Base-by-base conservation (phyloP, 2,113 vertebrate species). In the Leucosticte australis region DNA sequence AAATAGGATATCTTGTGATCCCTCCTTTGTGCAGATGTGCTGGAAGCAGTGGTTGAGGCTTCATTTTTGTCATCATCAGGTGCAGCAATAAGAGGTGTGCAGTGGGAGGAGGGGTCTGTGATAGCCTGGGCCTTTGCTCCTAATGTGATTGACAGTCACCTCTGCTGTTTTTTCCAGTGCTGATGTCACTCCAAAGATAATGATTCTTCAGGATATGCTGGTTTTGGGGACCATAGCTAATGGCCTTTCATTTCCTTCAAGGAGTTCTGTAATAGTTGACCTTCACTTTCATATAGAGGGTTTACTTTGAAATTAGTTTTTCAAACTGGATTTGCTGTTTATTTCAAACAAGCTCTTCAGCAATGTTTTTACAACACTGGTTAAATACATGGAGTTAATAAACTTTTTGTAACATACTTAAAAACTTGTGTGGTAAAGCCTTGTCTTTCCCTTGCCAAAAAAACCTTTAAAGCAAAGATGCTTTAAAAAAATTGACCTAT, bases 81-180 rank as follows among this genome's bases (percentile, higher is more conserved):
- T 55, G 7, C 42, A 76, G 84, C 62, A 35, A 1, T 22, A 16
- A 49, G 13, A 52, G 17, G 2, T 65, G 11, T 37, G 11, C 6
- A 4, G 26, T 74, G 49, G 8, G 19, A 68, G 44, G 26, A 26
- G 28, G 7, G 14, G 12, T 47, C 70, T 73, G 37, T 81, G 13
- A 5, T 22, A 37, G 15, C 14, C 24, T 17, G 37, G 10, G 4
- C 21, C 13, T 44, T 57, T 74, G 52, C 30, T 79, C 19, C 39
- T 83, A 2, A 4, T 20, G 42, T n/a, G 57, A 8, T 33, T 78
- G 50, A 20, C 5, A 31, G 24, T 65, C 24, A 24, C 39, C 23
- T 53, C 22, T 46, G 0, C 28, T 70, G 10, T 47, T 41, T 28
- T 49, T 47, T 82, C 19, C 11, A 1, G 0, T 44, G 37, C 8